Evolutionary conservation across 2,797 vertebrate species (phyloP).

Genomic region (Pteropus rufus): DNA sequence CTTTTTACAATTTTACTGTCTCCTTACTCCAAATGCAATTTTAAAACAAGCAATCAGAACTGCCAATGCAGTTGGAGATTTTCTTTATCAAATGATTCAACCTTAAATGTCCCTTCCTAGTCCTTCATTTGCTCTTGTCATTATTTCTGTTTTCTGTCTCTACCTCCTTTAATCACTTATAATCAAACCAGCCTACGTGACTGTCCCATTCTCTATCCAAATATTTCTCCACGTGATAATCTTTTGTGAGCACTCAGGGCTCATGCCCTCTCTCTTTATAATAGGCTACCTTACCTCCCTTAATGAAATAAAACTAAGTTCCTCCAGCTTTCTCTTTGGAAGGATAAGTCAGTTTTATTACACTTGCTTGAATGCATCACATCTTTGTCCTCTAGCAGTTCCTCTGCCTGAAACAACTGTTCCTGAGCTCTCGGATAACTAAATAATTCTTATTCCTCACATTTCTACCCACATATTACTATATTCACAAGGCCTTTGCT

Average conservation of each 20-base stretch:
- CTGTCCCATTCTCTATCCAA: background rate
- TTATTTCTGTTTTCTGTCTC: background rate
- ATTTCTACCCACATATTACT: constrained; percentile 36
- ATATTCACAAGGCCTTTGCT: constrained; percentile 25
- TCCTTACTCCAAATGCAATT: constrained; percentile 46
- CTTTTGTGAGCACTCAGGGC: background rate
- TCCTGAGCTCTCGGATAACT: constrained; percentile 12
- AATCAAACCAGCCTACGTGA: background rate
- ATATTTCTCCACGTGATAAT: background rate
- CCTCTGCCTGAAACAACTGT: constrained; percentile 2
- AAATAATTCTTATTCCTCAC: constrained; percentile 32
- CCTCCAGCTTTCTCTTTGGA: background rate
- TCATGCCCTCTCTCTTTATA: background rate
- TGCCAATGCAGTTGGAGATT: background rate
- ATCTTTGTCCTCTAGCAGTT: background rate
- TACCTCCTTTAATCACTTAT: background rate
- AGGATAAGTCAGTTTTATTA: background rate
- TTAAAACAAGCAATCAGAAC: constrained; percentile 47
- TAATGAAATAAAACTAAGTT: background rate
- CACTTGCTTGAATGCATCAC: background rate
- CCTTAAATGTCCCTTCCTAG: background rate
- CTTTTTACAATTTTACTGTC: constrained; percentile 10
- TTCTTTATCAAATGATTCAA: constrained; percentile 38
- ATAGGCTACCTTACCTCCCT: background rate
- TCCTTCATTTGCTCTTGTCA: background rate